phyloP scores from a whole-genome alignment of 2,888 invertebrate genomes.

The Andrena bucephala region DNA sequence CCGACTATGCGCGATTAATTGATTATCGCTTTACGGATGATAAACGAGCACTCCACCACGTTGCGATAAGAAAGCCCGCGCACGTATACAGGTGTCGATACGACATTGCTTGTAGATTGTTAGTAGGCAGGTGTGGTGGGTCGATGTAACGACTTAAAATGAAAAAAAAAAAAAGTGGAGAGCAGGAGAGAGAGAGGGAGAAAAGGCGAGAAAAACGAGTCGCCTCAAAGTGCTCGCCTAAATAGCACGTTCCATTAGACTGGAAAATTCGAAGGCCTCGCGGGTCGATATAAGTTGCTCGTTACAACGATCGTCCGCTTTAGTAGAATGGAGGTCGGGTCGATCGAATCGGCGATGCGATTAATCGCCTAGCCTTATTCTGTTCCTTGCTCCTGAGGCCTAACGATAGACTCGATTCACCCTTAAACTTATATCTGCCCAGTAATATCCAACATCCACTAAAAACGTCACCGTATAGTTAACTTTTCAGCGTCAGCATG shows the following conservation, averaged over 20 bases:
- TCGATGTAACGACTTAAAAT: slow-evolving; percentile 32
- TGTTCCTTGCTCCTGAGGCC: slow-evolving; percentile 1
- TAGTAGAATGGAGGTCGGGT: slow-evolving; percentile 51
- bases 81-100: slow-evolving; percentile 13
- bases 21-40: slow-evolving; percentile 59
- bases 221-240: slow-evolving; percentile 57
- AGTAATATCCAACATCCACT: too few relatives aligned
- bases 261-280: slow-evolving; percentile 70
- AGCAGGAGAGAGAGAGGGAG: neutral
- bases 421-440: too few relatives aligned
- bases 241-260: slow-evolving; percentile 65
- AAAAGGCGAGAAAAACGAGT: slow-evolving; percentile 29
- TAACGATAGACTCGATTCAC: too few relatives aligned
- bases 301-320: slow-evolving; percentile 65
- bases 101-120: slow-evolving; percentile 5
- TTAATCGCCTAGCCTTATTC: slow-evolving; percentile 58
- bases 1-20: slow-evolving; percentile 54
- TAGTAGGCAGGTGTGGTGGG: slow-evolving; percentile 23
- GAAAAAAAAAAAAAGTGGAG: neutral
- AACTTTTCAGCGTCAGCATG: too few relatives aligned
- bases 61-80: slow-evolving; percentile 38
- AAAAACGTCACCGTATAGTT: too few relatives aligned
- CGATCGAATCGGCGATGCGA: slow-evolving; percentile 59
- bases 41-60: slow-evolving; percentile 36
- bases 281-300: slow-evolving; percentile 59